phyloP scores from a whole-genome alignment of 1,140 invertebrate species.

The Planococcus citri region DNA sequence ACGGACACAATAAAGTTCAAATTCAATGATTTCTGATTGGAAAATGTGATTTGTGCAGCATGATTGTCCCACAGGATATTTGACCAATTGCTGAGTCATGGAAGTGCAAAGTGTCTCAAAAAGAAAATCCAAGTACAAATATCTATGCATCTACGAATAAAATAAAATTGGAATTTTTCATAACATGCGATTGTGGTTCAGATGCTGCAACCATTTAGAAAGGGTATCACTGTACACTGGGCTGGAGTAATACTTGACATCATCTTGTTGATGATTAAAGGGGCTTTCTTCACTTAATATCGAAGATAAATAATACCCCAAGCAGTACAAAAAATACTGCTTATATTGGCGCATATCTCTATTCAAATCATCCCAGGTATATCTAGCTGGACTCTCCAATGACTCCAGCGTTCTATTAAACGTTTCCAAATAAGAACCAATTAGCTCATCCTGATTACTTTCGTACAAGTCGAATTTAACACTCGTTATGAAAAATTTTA shows the following conservation, averaged over 20 bases:
- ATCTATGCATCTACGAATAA: no score
- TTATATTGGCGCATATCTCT: neutral
- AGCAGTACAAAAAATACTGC: neutral
- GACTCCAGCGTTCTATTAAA: neutral
- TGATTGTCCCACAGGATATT: no score
- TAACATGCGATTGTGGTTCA: neutral
- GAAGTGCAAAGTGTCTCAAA: no score
- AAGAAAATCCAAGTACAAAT: no score
- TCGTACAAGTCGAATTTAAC: constrained; percentile 1
- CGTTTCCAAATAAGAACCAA: neutral
- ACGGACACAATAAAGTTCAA: no score
- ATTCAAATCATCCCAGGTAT: neutral
- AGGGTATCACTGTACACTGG: neutral
- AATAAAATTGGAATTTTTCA: no score
- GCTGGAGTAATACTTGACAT: neutral
- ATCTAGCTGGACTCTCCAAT: neutral
- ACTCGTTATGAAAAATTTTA: constrained; percentile 46
- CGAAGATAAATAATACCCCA: neutral
- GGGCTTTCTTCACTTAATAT: neutral
- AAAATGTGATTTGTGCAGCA: no score
- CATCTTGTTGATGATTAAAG: neutral
- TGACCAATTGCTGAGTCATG: no score
- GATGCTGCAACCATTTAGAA: neutral
- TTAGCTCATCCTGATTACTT: neutral
- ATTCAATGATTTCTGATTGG: no score